Evolutionary conservation across 2,888 invertebrate genomes (phyloP).

Genomic region (Eupeodes latifasciatus): DNA sequence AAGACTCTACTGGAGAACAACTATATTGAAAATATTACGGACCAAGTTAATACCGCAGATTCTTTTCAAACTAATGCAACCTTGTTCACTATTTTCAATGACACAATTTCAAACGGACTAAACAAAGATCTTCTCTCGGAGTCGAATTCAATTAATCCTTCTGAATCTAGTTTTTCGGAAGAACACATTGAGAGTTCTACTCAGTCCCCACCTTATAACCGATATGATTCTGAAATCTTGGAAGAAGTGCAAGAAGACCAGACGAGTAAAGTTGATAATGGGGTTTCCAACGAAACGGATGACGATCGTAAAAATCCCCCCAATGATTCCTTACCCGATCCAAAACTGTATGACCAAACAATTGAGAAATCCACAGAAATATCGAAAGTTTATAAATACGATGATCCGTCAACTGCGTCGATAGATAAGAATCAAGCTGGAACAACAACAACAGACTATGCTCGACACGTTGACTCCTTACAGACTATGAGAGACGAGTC

Average conservation of each 20-base stretch:
- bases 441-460: constrained; percentile 73
- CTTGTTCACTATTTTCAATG: neutral
- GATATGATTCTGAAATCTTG: neutral
- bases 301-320: neutral
- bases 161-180: neutral
- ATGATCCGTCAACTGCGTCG: constrained; percentile 27
- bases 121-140: neutral
- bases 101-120: neutral
- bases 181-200: neutral
- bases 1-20: neutral
- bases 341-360: neutral
- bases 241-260: constrained; percentile 13
- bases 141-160: neutral
- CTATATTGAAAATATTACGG: neutral
- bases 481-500: constrained; percentile 69
- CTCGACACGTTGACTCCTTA: constrained; percentile 71
- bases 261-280: neutral
- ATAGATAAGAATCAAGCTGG: constrained; percentile 62
- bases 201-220: neutral
- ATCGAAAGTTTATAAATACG: constrained; percentile 1
- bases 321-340: neutral
- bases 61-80: neutral
- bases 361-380: constrained; percentile 49
- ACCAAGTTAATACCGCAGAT: neutral
- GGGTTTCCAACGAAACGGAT: constrained; percentile 5